phyloP scores from a whole-genome alignment of 92 coral and sea anemone species.

The Epizoanthus stellaris region DNA sequence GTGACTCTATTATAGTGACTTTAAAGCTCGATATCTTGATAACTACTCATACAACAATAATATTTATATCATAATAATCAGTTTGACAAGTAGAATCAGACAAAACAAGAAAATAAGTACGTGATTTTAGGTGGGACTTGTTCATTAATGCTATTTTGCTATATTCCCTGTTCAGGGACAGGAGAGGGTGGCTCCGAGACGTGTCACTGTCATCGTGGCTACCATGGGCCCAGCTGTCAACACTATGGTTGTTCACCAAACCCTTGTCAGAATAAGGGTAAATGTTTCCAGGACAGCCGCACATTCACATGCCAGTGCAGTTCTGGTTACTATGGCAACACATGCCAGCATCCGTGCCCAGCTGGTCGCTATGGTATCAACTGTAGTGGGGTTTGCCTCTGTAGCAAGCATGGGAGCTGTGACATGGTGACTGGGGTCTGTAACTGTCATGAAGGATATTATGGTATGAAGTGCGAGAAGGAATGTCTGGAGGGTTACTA shows the following conservation, averaged over 20 bases:
- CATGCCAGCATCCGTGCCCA: constrained; percentile 87
- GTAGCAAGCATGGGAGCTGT: constrained; percentile 81
- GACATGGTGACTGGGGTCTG: constrained; percentile 82
- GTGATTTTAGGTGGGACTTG: too few relatives aligned
- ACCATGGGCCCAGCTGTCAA: constrained; percentile 96
- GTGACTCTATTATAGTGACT: background rate
- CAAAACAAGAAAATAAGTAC: too few relatives aligned
- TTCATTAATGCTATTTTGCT: too few relatives aligned
- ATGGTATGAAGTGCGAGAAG: constrained; percentile 70
- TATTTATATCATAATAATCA: too few relatives aligned
- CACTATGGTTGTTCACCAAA: constrained; percentile 88
- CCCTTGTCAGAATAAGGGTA: constrained; percentile 88
- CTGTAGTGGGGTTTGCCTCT: constrained; percentile 74
- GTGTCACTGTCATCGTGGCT: constrained; percentile 83
- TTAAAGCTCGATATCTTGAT: too few relatives aligned
- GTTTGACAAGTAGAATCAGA: too few relatives aligned
- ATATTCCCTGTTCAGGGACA: background rate
- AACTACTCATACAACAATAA: too few relatives aligned
- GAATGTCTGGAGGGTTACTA: constrained; percentile 80
- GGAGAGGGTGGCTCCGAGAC: constrained; percentile 42
- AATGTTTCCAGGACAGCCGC: constrained; percentile 54
- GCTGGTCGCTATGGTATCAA: constrained; percentile 86
- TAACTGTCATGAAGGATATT: constrained; percentile 78
- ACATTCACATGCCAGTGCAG: constrained; percentile 70
- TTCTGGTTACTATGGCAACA: constrained; percentile 83